Evolutionary conservation across 1,140 invertebrate species (phyloP).

Genomic region (Diabrotica virgifera): DNA sequence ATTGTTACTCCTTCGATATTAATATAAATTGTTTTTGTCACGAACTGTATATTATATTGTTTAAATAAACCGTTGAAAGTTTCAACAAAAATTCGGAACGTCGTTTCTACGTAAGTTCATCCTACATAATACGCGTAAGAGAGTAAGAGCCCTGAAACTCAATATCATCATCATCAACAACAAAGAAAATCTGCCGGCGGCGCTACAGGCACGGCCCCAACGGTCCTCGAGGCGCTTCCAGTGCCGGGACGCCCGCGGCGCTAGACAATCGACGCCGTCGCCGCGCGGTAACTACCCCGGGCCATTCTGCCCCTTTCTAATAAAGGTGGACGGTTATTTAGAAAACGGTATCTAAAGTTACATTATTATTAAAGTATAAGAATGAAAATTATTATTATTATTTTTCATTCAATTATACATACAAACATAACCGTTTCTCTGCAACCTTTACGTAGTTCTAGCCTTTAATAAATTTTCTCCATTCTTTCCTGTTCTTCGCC

Average conservation of each 20-base stretch:
- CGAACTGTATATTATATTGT: not conserved
- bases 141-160: not conserved
- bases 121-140: not conserved
- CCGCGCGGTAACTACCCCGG: not conserved
- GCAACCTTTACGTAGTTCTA: too few relatives aligned
- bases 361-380: too few relatives aligned
- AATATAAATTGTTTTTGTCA: not conserved
- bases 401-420: too few relatives aligned
- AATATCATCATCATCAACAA: not conserved
- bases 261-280: slow-evolving; percentile 28
- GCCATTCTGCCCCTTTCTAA: not conserved
- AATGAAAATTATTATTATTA: too few relatives aligned
- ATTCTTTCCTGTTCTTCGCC: too few relatives aligned
- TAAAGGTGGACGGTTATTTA: not conserved
- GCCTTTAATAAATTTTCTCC: too few relatives aligned
- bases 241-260: slow-evolving; percentile 33
- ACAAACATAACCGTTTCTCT: too few relatives aligned
- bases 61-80: not conserved
- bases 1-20: not conserved
- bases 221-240: slow-evolving; percentile 21
- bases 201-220: slow-evolving; percentile 29
- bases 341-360: not conserved
- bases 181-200: slow-evolving; percentile 24
- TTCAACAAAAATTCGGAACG: not conserved
- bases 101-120: not conserved